Conservation (phyloP, 1,140 invertebrate genomes). For the Drosophila azteca region DNA sequence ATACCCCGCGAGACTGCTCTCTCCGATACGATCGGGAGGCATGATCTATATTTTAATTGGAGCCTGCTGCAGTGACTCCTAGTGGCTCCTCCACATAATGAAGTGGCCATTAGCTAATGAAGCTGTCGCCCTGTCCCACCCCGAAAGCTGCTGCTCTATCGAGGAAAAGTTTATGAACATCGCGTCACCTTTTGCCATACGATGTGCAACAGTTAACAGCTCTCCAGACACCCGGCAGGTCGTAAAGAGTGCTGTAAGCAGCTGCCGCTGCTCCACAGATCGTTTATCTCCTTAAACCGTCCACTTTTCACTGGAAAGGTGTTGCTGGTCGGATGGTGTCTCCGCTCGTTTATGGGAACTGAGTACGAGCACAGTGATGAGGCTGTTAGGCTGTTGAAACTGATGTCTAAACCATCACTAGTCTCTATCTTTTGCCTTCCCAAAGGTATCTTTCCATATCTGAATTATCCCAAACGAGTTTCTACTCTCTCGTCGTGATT, state of each 20-base stretch:
- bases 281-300: slow-evolving; percentile 23
- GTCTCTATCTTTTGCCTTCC: too few relatives aligned
- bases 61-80: slow-evolving; percentile 35
- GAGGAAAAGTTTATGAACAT: slow-evolving; percentile 28
- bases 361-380: too few relatives aligned
- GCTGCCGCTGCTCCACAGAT: slow-evolving; percentile 20
- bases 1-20: slow-evolving; percentile 34
- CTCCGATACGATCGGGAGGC: slow-evolving; percentile 59
- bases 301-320: too few relatives aligned
- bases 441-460: too few relatives aligned
- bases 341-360: too few relatives aligned
- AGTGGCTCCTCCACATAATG: slow-evolving; percentile 39
- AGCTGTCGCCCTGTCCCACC: slow-evolving; percentile 52
- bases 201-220: slow-evolving; percentile 52
- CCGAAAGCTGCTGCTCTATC: too few relatives aligned
- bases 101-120: slow-evolving; percentile 79
- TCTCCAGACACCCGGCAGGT: slow-evolving; percentile 41
- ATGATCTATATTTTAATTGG: slow-evolving; percentile 82
- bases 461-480: too few relatives aligned
- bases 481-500: too few relatives aligned
- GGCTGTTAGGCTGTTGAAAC: too few relatives aligned
- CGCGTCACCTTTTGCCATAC: slow-evolving; percentile 38
- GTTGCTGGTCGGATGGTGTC: too few relatives aligned
- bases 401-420: too few relatives aligned
- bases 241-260: slow-evolving; percentile 46